Conservation (phyloP, 2,888 invertebrate species). For the Raillietiella orientalis region DNA sequence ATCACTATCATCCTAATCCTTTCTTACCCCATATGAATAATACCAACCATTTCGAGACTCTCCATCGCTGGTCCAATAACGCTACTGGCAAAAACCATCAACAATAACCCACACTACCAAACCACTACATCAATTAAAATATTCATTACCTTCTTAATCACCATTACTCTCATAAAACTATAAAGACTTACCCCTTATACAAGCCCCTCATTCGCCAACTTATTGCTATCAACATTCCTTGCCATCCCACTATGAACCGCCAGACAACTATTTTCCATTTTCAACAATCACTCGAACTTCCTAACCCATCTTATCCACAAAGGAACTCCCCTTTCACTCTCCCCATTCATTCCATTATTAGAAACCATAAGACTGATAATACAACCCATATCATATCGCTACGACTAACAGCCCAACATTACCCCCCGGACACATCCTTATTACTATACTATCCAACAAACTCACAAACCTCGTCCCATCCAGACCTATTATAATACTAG, state of each 20-base stretch:
- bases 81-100: no score
- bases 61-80: no score
- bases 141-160: no score
- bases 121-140: no score
- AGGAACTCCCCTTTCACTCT: conserved; percentile 25
- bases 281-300: conserved; percentile 25
- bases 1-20: no score
- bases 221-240: conserved; percentile 22
- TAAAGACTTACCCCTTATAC: conserved; percentile 33
- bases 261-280: conserved; percentile 28
- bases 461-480: no score
- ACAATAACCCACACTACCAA: no score
- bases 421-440: conserved; percentile 32
- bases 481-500: conserved; percentile 7
- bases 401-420: no score
- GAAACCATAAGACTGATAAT: conserved; percentile 37
- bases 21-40: no score
- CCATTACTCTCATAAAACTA: no score
- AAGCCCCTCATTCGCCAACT: conserved; percentile 30
- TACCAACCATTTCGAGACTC: no score
- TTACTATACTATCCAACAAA: conserved; percentile 22
- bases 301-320: conserved; percentile 30
- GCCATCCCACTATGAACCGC: conserved; percentile 26
- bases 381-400: no score
- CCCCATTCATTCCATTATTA: conserved; percentile 37